Evolutionary conservation across 2,113 vertebrate genomes (phyloP).

Genomic region (Ctenodactylus gundi): DNA sequence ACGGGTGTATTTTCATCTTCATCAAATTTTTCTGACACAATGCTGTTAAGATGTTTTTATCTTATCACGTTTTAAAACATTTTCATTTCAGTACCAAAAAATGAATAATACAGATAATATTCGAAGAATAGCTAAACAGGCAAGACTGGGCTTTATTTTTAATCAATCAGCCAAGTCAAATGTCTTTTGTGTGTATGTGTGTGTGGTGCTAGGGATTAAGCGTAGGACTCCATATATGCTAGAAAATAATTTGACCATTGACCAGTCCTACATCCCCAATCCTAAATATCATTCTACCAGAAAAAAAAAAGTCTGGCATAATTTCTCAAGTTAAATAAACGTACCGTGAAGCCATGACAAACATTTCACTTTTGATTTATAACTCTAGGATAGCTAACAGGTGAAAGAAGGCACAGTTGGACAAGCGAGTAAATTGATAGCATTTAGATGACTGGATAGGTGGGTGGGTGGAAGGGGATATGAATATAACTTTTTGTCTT

Average conservation of each 20-base stretch:
- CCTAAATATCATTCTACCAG: not conserved
- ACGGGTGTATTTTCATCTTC: not conserved
- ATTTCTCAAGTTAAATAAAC: not conserved
- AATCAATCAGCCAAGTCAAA: not conserved
- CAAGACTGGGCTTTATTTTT: not conserved
- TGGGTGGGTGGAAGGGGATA: not conserved
- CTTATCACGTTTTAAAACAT: not conserved
- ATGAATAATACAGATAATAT: not conserved
- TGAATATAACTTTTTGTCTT: not conserved
- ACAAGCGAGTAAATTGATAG: not conserved
- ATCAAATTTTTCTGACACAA: not conserved
- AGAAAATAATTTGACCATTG: not conserved
- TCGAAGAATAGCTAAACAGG: not conserved
- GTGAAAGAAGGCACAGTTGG: too few species aligned
- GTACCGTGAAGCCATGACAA: not conserved
- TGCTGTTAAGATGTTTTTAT: not conserved
- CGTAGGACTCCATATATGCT: not conserved
- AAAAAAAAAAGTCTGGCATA: not conserved
- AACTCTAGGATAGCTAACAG: not conserved
- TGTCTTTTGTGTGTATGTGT: not conserved
- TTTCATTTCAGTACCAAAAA: not conserved
- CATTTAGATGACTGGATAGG: not conserved
- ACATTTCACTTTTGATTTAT: slow-evolving; percentile 15
- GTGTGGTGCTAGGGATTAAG: too few species aligned
- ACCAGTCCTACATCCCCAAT: not conserved